Base-by-base conservation (phyloP, 92 coral and sea anemone species). In the Nematostella vectensis region DNA sequence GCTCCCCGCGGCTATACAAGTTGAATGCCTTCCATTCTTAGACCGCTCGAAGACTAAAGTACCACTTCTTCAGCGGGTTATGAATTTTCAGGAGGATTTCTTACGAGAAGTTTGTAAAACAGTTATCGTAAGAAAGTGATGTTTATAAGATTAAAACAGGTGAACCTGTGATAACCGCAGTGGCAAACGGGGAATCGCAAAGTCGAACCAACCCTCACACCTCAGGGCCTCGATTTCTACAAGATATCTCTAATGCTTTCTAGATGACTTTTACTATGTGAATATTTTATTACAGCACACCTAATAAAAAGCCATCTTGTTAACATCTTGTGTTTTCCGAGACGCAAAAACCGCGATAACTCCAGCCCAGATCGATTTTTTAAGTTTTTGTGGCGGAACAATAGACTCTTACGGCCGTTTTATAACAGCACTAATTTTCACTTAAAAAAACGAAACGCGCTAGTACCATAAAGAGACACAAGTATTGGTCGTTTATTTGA, bases 231-330 rank as follows among this genome's bases (percentile, higher is more conserved):
- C 45, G 12, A 66, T 62, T 54, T 66, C 56, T 17, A 33, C 29
- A 51, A 53, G 72, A 66, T 66, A 66, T 55, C 54, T 18, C 27
- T 54, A 50, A 50, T 27, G 55, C 56, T 55, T 66, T 66, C 55
- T 59, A 43, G 57, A 59, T 53, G 45, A 24, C 26, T 23, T 55
- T 33, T 30, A 15, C 40, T 55, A 30, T 63, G 72, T 66, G 55
- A 66, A 66, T 66, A 66, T 66, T 66, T 66, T 59, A 66, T 66
- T 54, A 44, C 57, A 28, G 51, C 62, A 42, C 54, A 42, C 45
- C 63, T 39, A 66, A 27, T 47, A 64, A 27, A 29, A 50, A 28
- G 72, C 54, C 72, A 66, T 66, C 58, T 66, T 66, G 72, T 66
- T 66, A 66, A 66, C 72, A 66, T 66, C 72, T 66, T 66, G 72